Percentiles rank a stretch among this genome's conserved stretches.
Evolutionary conservation across 2,888 invertebrate genomes (phyloP).

Genomic region (Phanerotoma sp.): DNA sequence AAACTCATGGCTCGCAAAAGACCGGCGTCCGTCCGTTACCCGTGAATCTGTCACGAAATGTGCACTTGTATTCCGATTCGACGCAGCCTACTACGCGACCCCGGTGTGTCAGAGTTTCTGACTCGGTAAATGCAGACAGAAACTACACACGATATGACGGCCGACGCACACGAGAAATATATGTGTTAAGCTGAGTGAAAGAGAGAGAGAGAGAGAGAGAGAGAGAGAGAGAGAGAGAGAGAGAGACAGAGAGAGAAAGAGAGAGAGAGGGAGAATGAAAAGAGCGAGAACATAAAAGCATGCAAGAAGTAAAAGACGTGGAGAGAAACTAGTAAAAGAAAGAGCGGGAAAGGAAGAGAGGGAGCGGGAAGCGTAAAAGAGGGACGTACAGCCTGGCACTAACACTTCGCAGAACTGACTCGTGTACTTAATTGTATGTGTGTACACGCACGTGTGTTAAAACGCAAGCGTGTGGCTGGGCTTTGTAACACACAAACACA

Average conservation of each 20-base stretch:
- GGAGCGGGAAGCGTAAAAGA: slow-evolving; percentile 31
- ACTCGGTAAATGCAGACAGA: slow-evolving; percentile 53
- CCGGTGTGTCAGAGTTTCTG: slow-evolving; percentile 49
- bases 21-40: neutral
- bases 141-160: slow-evolving; percentile 55
- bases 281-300: slow-evolving; percentile 39
- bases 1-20: neutral
- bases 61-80: slow-evolving; percentile 33
- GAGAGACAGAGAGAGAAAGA: slow-evolving; percentile 29
- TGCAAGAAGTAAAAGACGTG: slow-evolving; percentile 30
- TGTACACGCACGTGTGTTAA: slow-evolving; percentile 20
- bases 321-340: slow-evolving; percentile 26
- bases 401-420: slow-evolving; percentile 14
- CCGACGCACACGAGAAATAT: slow-evolving; percentile 27
- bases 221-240: slow-evolving; percentile 35
- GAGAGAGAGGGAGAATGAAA: slow-evolving; percentile 29
- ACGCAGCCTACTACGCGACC: slow-evolving; percentile 41
- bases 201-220: no score
- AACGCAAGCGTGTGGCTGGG: slow-evolving; percentile 17
- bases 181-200: slow-evolving; percentile 27
- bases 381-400: slow-evolving; percentile 28
- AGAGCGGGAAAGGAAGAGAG: slow-evolving; percentile 28
- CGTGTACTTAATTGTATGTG: slow-evolving; percentile 12
- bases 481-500: slow-evolving; percentile 20
- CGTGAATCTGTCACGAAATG: slow-evolving; percentile 2